These are phyloP conservation scores for Steinernema feltiae DNA, from an alignment of 1,140 invertebrate genomes.

Conservation along the genomic window DNA sequence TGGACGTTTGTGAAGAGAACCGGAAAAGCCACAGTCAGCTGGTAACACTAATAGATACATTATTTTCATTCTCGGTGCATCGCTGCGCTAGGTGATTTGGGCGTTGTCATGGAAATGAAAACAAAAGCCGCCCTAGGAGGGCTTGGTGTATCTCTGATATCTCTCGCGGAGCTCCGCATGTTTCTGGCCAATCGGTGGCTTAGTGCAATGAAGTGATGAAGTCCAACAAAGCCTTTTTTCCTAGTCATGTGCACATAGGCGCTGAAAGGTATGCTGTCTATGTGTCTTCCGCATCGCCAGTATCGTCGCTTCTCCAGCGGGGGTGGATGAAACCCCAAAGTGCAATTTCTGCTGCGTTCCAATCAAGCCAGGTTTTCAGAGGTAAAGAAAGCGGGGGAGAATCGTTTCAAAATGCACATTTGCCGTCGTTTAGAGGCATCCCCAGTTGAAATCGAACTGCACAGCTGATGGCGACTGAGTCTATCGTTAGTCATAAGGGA, in stretches of 20 bases:
- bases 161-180: not conserved
- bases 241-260: not conserved
- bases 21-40: not conserved
- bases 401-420: not conserved
- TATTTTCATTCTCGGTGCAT: slow-evolving; percentile 4
- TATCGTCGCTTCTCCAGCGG: not conserved
- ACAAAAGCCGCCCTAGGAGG: not conserved
- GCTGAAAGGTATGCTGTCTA: not conserved
- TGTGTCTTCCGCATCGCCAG: not conserved
- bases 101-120: slow-evolving; percentile 12
- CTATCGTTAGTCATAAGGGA: slow-evolving; percentile 8
- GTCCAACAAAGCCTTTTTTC: not conserved
- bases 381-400: no score
- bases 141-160: not conserved
- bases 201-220: not conserved
- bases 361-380: no score
- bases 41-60: slow-evolving; percentile 2
- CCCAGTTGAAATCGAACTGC: no score
- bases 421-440: not conserved
- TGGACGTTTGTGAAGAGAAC: not conserved
- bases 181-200: not conserved
- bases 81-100: not conserved
- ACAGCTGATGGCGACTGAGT: no score
- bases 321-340: not conserved
- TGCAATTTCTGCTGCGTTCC: not conserved